Evolutionary conservation across 2,113 vertebrate genomes (phyloP).

Genomic region (Lynx canadensis): DNA sequence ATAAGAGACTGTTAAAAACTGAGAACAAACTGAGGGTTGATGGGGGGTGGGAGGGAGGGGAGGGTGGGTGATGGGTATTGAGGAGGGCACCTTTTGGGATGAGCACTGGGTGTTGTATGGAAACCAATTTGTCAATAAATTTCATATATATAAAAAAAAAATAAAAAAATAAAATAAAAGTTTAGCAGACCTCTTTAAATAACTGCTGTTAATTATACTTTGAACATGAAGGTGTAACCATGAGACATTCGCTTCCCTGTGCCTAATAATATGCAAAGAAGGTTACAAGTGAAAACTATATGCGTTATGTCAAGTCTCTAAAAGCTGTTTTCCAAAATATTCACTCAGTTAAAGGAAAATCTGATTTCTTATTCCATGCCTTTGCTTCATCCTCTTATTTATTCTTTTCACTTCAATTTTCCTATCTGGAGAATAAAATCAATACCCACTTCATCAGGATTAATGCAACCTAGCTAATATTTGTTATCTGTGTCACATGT

Average conservation of each 20-base stretch:
- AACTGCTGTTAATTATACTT: background rate
- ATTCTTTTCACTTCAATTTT: background rate
- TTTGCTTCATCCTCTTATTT: background rate
- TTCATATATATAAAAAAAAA: no score
- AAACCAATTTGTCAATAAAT: no score
- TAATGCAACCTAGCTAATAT: background rate
- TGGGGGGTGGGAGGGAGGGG: no score
- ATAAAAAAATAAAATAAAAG: no score
- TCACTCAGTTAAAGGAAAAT: background rate
- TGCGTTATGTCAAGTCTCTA: background rate
- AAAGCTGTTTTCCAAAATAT: constrained; percentile 30
- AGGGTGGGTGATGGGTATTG: no score
- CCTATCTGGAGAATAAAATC: background rate
- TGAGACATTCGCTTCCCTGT: background rate
- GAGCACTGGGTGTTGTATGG: no score
- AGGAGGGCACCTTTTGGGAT: no score
- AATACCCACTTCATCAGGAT: background rate
- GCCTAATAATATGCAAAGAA: background rate
- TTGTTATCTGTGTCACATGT: background rate
- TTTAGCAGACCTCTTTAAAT: background rate
- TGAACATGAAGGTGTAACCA: background rate
- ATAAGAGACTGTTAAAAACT: no score
- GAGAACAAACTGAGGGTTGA: no score
- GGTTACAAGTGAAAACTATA: background rate
- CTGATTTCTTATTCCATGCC: background rate